Evolutionary conservation across 2,797 vertebrate genomes (phyloP).

Genomic region (Myripristis murdjan): DNA sequence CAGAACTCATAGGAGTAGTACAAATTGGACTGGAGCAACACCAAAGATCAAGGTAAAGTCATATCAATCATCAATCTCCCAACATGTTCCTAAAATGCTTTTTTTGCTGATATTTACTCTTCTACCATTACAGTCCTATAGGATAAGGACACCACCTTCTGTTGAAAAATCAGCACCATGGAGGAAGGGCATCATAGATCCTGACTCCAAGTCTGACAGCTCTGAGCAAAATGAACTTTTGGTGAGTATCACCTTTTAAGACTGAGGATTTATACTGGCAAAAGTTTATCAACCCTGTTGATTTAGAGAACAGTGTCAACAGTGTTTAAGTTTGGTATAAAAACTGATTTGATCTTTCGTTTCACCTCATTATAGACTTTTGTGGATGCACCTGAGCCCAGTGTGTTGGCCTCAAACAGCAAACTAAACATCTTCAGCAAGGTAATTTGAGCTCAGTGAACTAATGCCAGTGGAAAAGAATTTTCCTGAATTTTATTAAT

Average conservation of each 20-base stretch:
- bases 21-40: constrained; percentile 38
- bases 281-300: neutral
- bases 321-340: neutral
- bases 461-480: neutral
- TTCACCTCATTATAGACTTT: constrained; percentile 82
- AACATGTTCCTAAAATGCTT: constrained; percentile 20
- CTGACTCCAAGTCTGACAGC: constrained; percentile 92
- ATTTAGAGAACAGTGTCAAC: neutral
- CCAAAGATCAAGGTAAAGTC: constrained; percentile 80
- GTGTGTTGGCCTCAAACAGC: constrained; percentile 60
- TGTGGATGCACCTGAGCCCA: constrained; percentile 72
- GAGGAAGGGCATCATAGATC: constrained; percentile 84
- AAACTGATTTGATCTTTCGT: constrained; percentile 22
- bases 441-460: constrained; percentile 72
- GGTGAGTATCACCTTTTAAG: constrained; percentile 78
- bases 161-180: constrained; percentile 70
- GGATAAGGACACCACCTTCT: constrained; percentile 90
- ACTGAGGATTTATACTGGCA: neutral
- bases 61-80: constrained; percentile 20
- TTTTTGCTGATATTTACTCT: constrained; percentile 42
- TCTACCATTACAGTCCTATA: constrained; percentile 85
- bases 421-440: constrained; percentile 71
- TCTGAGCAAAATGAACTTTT: constrained; percentile 91
- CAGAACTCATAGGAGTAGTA: constrained; percentile 57
- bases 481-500: neutral